These are phyloP conservation scores for Vidua macroura DNA, from an alignment of 2,113 vertebrate genomes.

Conservation along the genomic window DNA sequence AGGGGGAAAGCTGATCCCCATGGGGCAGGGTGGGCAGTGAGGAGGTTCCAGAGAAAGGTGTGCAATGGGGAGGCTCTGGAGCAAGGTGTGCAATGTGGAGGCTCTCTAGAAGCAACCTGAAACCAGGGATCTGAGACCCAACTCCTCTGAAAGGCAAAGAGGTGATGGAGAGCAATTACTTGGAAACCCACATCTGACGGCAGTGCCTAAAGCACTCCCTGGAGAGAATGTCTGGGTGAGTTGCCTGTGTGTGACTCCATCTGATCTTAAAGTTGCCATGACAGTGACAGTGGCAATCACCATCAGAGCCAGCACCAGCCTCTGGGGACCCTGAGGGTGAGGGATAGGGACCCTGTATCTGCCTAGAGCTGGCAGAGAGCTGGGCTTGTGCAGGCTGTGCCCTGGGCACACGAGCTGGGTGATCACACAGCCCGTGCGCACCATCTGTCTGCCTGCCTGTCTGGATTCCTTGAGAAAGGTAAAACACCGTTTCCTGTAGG, in stretches of 20 bases:
- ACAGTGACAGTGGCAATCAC: neutral
- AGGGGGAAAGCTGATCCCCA: neutral
- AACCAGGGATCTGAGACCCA: neutral
- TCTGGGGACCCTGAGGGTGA: rapidly evolving
- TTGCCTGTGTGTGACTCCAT: rapidly evolving
- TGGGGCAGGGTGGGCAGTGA: neutral
- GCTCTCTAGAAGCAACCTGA: neutral
- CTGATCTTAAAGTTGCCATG: neutral
- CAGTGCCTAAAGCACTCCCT: neutral
- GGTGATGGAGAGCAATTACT: neutral
- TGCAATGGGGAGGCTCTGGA: neutral
- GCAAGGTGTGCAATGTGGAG: too few relatives aligned
- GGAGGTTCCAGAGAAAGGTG: neutral
- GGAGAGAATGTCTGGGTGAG: neutral
- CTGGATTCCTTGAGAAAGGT: conserved; percentile 39
- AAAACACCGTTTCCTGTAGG: conserved; percentile 34
- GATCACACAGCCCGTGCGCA: neutral
- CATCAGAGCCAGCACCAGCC: neutral
- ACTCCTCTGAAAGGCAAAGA: neutral
- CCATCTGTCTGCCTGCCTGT: neutral
- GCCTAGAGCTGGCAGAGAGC: neutral
- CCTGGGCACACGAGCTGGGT: neutral
- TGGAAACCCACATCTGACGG: rapidly evolving
- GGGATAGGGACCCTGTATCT: neutral
- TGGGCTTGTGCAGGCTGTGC: neutral